A percentile compares a stretch with the other conserved stretches of the same genome.
phyloP scores from a whole-genome alignment of 2,888 invertebrate species.

The Carabus problematicus region DNA sequence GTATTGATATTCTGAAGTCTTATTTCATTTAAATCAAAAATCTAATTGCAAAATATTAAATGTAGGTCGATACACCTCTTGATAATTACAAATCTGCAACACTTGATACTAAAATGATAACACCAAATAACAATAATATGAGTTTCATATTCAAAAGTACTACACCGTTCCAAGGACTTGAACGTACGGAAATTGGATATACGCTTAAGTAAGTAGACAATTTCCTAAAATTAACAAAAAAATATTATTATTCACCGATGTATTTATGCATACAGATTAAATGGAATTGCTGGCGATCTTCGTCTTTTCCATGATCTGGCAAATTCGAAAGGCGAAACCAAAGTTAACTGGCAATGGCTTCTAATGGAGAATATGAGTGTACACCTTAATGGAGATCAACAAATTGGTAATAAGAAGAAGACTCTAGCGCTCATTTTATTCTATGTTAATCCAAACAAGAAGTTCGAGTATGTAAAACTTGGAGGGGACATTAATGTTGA shows the following conservation, averaged over 20 bases:
- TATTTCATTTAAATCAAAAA: constrained; percentile 18
- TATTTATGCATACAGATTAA: constrained; percentile 12
- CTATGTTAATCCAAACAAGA: constrained; percentile 64
- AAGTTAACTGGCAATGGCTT: constrained; percentile 63
- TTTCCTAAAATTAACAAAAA: not conserved
- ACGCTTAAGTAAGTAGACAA: constrained; percentile 48
- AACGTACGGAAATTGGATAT: constrained; percentile 53
- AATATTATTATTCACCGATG: not conserved
- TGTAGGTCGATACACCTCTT: constrained; percentile 54
- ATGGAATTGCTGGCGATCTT: constrained; percentile 22
- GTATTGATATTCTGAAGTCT: constrained; percentile 45
- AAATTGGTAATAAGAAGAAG: constrained; percentile 55
- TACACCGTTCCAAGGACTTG: constrained; percentile 55
- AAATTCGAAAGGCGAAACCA: constrained; percentile 58
- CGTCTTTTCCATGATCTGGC: constrained; percentile 54
- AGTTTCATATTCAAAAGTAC: constrained; percentile 52
- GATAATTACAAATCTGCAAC: constrained; percentile 51
- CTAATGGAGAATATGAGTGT: constrained; percentile 63
- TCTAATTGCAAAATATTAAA: constrained; percentile 5
- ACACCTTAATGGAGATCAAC: constrained; percentile 59
- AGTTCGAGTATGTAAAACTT: constrained; percentile 60
- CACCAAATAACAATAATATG: constrained; percentile 48
- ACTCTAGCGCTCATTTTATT: constrained; percentile 60
- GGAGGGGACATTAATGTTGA: constrained; percentile 67
- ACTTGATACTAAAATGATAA: constrained; percentile 51